Evolutionary conservation across 2,797 vertebrate species (phyloP).

Genomic region (Antrozous pallidus): DNA sequence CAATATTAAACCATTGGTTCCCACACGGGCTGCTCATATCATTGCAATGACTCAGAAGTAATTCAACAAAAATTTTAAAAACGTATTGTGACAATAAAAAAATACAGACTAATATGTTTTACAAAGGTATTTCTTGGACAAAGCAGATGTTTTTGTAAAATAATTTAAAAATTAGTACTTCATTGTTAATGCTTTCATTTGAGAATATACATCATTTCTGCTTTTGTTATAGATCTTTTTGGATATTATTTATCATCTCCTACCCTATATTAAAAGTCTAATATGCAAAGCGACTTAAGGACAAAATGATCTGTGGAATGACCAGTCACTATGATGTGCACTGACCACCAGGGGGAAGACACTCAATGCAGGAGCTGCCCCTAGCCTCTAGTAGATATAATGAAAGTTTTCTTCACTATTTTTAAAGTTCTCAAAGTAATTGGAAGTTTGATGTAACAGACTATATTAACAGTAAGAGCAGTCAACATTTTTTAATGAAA

Average conservation of each 20-base stretch:
- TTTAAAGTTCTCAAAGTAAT: neutral
- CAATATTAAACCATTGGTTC: slow-evolving; percentile 52
- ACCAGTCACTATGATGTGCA: no score
- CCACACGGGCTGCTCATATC: neutral
- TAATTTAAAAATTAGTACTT: neutral
- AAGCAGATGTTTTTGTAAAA: slow-evolving; percentile 2
- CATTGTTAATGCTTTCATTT: neutral
- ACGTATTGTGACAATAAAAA: neutral
- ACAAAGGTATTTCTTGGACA: neutral
- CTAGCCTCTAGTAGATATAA: neutral
- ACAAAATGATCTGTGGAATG: no score
- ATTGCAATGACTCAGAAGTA: slow-evolving; percentile 24
- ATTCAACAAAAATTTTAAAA: slow-evolving; percentile 26
- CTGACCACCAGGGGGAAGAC: no score
- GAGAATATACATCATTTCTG: neutral
- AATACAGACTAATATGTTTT: neutral
- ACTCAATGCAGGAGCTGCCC: no score
- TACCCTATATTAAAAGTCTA: neutral
- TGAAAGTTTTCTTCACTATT: neutral
- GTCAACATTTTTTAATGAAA: neutral
- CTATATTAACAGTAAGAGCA: neutral
- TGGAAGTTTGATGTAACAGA: neutral
- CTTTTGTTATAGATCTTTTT: neutral
- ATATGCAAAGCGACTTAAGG: no score
- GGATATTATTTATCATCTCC: neutral